Conservation (phyloP, 2,113 vertebrate genomes). For the Dipodomys merriami region DNA sequence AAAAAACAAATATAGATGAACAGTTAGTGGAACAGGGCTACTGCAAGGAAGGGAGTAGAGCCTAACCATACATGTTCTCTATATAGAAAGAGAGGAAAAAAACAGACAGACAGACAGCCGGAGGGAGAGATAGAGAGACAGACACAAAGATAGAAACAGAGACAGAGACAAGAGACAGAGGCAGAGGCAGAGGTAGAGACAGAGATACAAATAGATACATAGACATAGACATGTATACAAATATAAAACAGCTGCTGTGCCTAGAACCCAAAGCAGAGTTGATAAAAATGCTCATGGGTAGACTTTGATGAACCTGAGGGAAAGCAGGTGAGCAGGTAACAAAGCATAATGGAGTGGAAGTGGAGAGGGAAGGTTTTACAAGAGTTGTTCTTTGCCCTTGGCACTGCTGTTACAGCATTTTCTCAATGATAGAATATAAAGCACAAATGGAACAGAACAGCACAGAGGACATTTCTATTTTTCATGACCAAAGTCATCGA, state of each 20-base stretch:
- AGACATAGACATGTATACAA: too few species aligned
- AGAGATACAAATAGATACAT: too few species aligned
- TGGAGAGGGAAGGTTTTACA: not conserved
- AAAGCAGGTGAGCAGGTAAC: not conserved
- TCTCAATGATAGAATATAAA: not conserved
- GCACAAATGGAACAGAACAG: constrained; percentile 27
- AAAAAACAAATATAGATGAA: not conserved
- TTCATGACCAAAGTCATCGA: constrained; percentile 44
- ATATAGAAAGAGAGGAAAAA: too few species aligned
- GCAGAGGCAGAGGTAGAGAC: too few species aligned
- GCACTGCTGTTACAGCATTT: not conserved
- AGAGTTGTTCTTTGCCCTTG: constrained; percentile 21
- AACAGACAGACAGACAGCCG: too few species aligned
- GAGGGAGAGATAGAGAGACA: too few species aligned
- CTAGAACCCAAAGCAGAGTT: constrained; percentile 57
- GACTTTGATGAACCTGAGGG: constrained; percentile 17
- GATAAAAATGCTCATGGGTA: constrained; percentile 51
- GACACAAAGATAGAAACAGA: too few species aligned
- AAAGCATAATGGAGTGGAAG: constrained; percentile 14
- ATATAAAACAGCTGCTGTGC: not conserved
- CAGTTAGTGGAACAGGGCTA: not conserved
- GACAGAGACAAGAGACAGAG: too few species aligned
- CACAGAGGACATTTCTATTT: not conserved
- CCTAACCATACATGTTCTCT: too few species aligned
- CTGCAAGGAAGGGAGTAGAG: too few species aligned